These are phyloP conservation scores for Drosophila jambulina DNA, from an alignment of 1,140 invertebrate species.

Conservation along the genomic window DNA sequence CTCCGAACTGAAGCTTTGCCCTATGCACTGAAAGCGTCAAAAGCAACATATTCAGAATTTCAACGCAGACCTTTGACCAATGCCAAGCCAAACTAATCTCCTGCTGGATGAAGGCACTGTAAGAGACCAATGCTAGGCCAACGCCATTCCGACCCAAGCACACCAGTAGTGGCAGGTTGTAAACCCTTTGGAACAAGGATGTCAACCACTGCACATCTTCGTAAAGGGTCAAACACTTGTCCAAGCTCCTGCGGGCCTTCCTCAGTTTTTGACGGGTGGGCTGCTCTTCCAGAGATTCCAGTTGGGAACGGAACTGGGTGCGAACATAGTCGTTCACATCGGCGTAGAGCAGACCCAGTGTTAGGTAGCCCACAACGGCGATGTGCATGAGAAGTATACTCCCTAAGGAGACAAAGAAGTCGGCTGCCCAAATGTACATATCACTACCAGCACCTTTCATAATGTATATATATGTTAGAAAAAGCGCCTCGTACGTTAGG, in stretches of 20 bases:
- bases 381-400: constrained; percentile 13
- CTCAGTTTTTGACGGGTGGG: neutral
- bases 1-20: constrained; percentile 8
- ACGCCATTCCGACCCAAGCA: constrained; percentile 8
- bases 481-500: neutral
- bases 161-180: constrained; percentile 35
- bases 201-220: constrained; percentile 31
- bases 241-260: neutral
- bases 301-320: constrained; percentile 12
- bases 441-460: fast-evolving
- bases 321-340: constrained; percentile 36
- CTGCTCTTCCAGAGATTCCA: neutral
- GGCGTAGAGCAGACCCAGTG: constrained; percentile 29
- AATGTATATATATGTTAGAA: too few relatives aligned
- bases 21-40: constrained; percentile 39
- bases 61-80: neutral
- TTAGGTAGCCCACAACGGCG: constrained; percentile 37
- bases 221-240: constrained; percentile 40
- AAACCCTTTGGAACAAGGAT: constrained; percentile 14
- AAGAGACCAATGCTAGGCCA: constrained; percentile 9
- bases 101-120: neutral
- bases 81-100: neutral
- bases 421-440: neutral
- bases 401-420: constrained; percentile 3
- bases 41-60: constrained; percentile 30